A percentile compares a stretch with the other conserved stretches of the same genome.
Conservation (phyloP, 2,888 invertebrate species). For the Ischnus inquisitorius region DNA sequence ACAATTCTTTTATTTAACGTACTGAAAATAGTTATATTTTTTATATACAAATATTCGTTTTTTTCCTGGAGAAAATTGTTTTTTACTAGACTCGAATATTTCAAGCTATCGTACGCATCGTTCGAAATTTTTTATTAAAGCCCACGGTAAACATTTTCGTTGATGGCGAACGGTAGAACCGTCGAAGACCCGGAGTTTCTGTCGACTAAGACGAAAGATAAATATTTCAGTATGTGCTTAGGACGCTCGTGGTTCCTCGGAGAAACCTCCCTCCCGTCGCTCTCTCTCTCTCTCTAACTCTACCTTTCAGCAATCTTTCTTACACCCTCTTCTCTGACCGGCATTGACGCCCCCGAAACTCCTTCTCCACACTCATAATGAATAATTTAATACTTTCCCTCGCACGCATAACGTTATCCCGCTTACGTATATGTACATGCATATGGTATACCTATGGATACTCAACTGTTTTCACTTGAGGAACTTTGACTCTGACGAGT, state of each 20-base stretch:
- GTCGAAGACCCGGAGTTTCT: conserved; percentile 14
- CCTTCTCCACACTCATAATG: conserved; percentile 53
- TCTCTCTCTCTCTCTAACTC: background rate
- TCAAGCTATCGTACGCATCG: background rate
- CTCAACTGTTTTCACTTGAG: conserved; percentile 28
- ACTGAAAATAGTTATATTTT: no score
- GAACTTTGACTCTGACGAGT: conserved; percentile 47
- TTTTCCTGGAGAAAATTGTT: background rate
- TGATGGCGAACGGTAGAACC: background rate
- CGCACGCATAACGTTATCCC: conserved; percentile 14
- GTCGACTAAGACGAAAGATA: conserved; percentile 64
- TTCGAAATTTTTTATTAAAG: background rate
- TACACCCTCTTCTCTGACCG: conserved; percentile 58
- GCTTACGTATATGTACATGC: conserved; percentile 1
- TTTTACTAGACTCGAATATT: background rate
- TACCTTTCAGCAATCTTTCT: conserved; percentile 40
- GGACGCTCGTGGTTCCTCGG: conserved; percentile 59
- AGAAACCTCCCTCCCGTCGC: conserved; percentile 38
- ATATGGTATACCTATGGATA: background rate
- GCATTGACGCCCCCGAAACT: conserved; percentile 37
- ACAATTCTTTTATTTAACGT: no score
- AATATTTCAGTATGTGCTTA: conserved; percentile 70
- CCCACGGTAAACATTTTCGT: conserved; percentile 8
- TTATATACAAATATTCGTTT: background rate
- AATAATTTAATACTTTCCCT: conserved; percentile 65